A percentile compares a stretch with the other conserved stretches of the same genome.
phyloP scores from a whole-genome alignment of 2,888 invertebrate genomes.

The Microplitis manilae region DNA sequence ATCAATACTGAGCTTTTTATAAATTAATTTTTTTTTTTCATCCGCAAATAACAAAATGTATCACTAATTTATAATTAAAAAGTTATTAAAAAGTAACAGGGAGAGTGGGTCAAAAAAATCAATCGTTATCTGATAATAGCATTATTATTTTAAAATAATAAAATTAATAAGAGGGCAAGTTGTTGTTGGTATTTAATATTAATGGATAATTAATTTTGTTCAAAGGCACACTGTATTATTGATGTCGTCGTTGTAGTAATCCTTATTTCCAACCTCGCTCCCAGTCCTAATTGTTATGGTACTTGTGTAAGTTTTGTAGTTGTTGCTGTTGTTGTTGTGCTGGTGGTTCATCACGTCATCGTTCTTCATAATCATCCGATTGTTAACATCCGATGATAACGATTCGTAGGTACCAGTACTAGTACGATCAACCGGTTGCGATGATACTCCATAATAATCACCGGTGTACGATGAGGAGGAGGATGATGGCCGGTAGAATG shows the following conservation, averaged over 20 bases:
- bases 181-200: neutral
- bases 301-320: constrained; percentile 68
- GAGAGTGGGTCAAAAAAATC: neutral
- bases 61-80: neutral
- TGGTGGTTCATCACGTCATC: constrained; percentile 29
- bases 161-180: neutral
- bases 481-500: constrained; percentile 54
- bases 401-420: constrained; percentile 42
- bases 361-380: constrained; percentile 39
- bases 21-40: no score
- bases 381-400: constrained; percentile 38
- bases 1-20: no score
- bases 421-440: constrained; percentile 38
- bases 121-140: neutral
- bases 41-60: no score
- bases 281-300: constrained; percentile 68
- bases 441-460: neutral
- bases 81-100: neutral
- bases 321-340: constrained; percentile 49
- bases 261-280: constrained; percentile 59
- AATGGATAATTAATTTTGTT: constrained; percentile 24
- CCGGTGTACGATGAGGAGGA: neutral
- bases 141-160: neutral
- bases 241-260: constrained; percentile 1
- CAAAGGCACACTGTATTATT: constrained; percentile 34